Conservation (phyloP, 1,140 invertebrate genomes). For the Coelopa frigida region DNA sequence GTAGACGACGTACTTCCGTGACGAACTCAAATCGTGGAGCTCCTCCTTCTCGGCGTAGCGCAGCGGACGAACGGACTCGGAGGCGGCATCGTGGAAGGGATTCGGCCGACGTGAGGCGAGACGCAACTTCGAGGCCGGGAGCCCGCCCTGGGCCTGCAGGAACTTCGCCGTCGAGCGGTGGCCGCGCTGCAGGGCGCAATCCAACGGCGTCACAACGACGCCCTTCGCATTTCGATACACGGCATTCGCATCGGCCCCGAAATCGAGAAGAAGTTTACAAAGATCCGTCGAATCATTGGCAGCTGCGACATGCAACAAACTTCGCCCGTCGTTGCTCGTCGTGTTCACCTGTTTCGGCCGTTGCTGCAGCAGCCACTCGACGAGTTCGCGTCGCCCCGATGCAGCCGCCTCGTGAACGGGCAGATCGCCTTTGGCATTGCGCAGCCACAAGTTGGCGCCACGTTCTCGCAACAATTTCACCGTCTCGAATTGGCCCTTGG, state of each 20-base stretch:
- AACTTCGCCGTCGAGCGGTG: constrained; percentile 87
- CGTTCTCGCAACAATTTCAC: constrained; percentile 57
- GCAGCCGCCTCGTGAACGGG: constrained; percentile 92
- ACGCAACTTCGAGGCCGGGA: constrained; percentile 62
- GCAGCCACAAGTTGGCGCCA: constrained; percentile 84
- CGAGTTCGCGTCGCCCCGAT: constrained; percentile 78
- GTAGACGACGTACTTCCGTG: constrained; percentile 40
- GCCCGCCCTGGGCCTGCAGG: constrained; percentile 81
- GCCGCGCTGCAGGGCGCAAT: constrained; percentile 79
- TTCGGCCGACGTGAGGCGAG: constrained; percentile 35
- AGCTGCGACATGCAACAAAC: constrained; percentile 88
- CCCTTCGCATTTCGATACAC: constrained; percentile 76
- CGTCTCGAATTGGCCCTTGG: constrained; percentile 80
- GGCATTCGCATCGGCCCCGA: constrained; percentile 72
- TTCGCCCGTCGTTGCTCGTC: constrained; percentile 87
- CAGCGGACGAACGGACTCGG: constrained; percentile 32
- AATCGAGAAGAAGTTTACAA: constrained; percentile 80
- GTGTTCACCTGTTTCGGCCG: constrained; percentile 78
- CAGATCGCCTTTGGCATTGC: constrained; percentile 83
- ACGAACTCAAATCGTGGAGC: constrained; percentile 33
- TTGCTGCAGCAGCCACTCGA: constrained; percentile 78
- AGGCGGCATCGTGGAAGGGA: constrained; percentile 29
- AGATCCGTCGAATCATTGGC: constrained; percentile 90
- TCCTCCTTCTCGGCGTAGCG: constrained; percentile 42
- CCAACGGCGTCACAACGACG: constrained; percentile 77